Evolutionary conservation across 2,888 invertebrate species (phyloP).

Genomic region (Dasypolia templi): DNA sequence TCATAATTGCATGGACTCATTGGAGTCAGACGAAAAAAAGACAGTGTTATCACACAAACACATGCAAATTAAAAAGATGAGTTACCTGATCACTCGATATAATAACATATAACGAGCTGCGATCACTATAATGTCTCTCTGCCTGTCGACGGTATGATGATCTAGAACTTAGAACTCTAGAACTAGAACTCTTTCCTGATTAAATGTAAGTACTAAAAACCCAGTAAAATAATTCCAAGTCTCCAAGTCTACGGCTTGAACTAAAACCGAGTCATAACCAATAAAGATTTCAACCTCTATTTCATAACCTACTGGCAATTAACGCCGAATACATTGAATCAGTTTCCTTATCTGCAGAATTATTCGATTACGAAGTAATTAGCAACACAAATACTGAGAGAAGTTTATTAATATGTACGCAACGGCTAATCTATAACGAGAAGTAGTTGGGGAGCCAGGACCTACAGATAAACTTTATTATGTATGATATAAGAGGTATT

Average conservation of each 20-base stretch:
- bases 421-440: constrained; percentile 10
- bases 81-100: background rate
- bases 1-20: too few relatives aligned
- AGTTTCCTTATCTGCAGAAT: constrained; percentile 53
- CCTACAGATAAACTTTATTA: background rate
- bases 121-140: too few relatives aligned
- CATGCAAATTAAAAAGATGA: background rate
- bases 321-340: constrained; percentile 48
- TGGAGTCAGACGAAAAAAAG: too few relatives aligned
- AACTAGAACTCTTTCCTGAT: background rate
- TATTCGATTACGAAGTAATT: constrained; percentile 52
- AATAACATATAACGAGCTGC: background rate
- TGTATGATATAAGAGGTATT: too few relatives aligned
- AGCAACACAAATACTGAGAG: constrained; percentile 38
- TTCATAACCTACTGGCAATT: constrained; percentile 43
- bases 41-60: too few relatives aligned
- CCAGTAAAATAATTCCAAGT: background rate
- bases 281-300: constrained; percentile 34
- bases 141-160: too few relatives aligned
- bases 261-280: constrained; percentile 20
- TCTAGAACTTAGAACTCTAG: too few relatives aligned
- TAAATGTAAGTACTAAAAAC: background rate
- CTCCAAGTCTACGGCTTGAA: background rate
- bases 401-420: constrained; percentile 43
- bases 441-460: constrained; percentile 9